phyloP scores from a whole-genome alignment of 2,797 vertebrate species.

The Streptopelia turtur region DNA sequence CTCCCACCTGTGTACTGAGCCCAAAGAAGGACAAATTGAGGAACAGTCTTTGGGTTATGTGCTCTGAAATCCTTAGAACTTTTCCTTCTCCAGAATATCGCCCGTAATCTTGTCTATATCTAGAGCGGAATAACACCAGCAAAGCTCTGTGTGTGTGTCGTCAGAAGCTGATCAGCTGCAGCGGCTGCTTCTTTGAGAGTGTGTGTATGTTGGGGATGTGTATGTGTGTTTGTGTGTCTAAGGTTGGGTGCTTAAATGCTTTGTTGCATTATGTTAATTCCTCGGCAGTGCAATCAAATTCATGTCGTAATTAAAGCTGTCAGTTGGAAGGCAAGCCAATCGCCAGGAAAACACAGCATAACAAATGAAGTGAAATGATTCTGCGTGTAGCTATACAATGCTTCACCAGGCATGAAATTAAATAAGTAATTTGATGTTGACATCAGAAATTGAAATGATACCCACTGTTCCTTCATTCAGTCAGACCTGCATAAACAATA shows the following conservation, averaged over 20 bases:
- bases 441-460: slow-evolving; percentile 98
- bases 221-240: slow-evolving; percentile 65
- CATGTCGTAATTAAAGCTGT: slow-evolving; percentile 97
- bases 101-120: neutral
- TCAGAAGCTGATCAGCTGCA: slow-evolving; percentile 18
- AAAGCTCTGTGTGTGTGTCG: neutral
- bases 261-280: slow-evolving; percentile 88
- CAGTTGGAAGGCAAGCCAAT: slow-evolving; percentile 91
- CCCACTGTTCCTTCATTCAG: slow-evolving; percentile 89
- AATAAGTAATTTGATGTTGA: slow-evolving; percentile 99
- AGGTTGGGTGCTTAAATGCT: slow-evolving; percentile 79
- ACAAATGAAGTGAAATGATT: slow-evolving; percentile 94
- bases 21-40: neutral
- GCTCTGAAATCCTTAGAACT: neutral
- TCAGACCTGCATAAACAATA: slow-evolving; percentile 85
- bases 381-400: slow-evolving; percentile 92
- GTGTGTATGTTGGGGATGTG: neutral
- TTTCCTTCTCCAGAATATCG: neutral
- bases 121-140: neutral
- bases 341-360: slow-evolving; percentile 89
- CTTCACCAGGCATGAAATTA: slow-evolving; percentile 98
- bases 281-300: slow-evolving; percentile 90
- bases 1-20: neutral
- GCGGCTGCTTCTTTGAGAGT: slow-evolving; percentile 15
- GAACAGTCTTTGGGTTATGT: neutral